These are phyloP conservation scores for Marmota flaviventris DNA, from an alignment of 2,113 vertebrate genomes.

Conservation along the genomic window DNA sequence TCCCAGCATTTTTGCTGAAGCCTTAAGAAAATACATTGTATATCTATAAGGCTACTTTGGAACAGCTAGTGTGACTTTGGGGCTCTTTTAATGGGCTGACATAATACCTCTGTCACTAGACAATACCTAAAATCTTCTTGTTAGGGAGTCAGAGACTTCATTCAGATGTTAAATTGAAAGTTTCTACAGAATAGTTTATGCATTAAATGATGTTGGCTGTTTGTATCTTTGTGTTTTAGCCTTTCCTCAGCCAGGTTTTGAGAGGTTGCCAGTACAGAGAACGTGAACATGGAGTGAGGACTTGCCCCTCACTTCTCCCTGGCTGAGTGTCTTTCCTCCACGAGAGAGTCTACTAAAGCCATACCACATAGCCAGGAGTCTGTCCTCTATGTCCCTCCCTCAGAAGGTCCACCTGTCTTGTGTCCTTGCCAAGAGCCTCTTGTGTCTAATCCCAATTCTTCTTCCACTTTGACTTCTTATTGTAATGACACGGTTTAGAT, in stretches of 20 bases:
- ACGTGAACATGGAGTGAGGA: neutral
- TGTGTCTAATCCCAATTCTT: neutral
- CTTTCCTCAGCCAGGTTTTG: neutral
- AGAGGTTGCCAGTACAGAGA: rapidly evolving
- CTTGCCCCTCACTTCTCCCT: neutral
- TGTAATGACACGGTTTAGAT: neutral
- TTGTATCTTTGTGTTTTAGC: neutral
- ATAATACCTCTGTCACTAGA: neutral
- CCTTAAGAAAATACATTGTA: neutral
- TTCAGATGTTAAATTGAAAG: neutral
- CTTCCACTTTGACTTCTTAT: neutral
- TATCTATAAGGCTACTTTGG: neutral
- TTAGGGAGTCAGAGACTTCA: neutral
- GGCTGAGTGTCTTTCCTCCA: neutral
- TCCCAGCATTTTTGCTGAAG: neutral
- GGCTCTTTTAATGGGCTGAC: neutral
- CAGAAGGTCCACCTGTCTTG: neutral
- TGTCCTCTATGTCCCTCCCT: neutral
- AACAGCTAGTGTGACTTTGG: neutral
- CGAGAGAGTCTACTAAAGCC: neutral
- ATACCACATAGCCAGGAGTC: neutral
- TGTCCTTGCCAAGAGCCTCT: neutral
- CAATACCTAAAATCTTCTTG: neutral
- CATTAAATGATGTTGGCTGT: neutral
- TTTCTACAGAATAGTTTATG: neutral